These are phyloP conservation scores for Emydocephalus ijimae DNA, from an alignment of 2,113 vertebrate species.

Conservation along the genomic window DNA sequence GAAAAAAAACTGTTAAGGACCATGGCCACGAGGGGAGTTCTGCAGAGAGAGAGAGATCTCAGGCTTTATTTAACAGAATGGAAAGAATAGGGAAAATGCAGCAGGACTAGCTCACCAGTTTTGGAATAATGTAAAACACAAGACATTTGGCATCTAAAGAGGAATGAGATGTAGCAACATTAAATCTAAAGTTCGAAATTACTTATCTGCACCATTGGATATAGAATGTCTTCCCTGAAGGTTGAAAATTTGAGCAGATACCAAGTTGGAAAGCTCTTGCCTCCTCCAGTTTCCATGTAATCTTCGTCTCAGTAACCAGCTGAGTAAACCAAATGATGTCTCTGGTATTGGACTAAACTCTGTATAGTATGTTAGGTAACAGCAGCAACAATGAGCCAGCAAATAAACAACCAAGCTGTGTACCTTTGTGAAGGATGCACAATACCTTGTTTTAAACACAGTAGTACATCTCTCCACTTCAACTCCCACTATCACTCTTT, in stretches of 20 bases:
- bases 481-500: conserved; percentile 16
- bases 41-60: neutral
- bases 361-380: conserved; percentile 27
- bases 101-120: neutral
- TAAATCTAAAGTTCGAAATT: neutral
- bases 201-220: neutral
- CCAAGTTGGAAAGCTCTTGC: neutral
- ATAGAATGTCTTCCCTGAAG: neutral
- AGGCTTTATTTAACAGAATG: neutral
- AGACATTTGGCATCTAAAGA: neutral
- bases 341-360: conserved; percentile 24
- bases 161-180: too few relatives aligned
- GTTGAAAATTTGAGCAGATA: neutral
- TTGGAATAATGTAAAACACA: neutral
- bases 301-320: conserved; percentile 10
- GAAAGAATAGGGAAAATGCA: too few relatives aligned
- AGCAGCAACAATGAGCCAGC: conserved; percentile 3
- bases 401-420: neutral
- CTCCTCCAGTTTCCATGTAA: conserved; percentile 19
- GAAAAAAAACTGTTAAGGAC: neutral
- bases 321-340: conserved; percentile 4
- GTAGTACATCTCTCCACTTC: neutral
- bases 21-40: too few relatives aligned
- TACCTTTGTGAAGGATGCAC: neutral
- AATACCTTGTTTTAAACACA: neutral